Base-by-base conservation (phyloP, 1,140 invertebrate species). In the Papilio xuthus region DNA sequence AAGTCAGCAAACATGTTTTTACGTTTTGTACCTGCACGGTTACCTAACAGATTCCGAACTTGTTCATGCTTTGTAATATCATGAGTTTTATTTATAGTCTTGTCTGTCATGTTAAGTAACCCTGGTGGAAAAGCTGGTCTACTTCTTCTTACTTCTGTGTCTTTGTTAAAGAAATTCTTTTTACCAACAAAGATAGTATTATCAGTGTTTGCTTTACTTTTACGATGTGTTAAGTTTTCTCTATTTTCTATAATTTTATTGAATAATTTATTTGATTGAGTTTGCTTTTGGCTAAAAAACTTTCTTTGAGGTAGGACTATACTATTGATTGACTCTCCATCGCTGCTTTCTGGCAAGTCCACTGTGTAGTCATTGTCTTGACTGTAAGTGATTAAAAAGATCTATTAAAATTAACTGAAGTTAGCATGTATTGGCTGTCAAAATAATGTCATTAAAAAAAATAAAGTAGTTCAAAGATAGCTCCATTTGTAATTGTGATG, bases 1-100 rank as follows among this genome's bases (percentile, higher is more conserved):
- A 94, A 94, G 56, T 91, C 88, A 28, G 88, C 83, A 84, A 90
- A 92, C 84, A 88, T 89, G 71, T 92, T 92, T 77, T 92, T 93
- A 12, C 88, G 81, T 82, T 92, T 94, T 7, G 74, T 84, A 3
- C 81, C 84, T 12, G 80, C 82, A 77, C 81, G 77, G 75, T 89
- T 89, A 6, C 89, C 87, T 82, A 93, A 93, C 3, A 93, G 81
- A 81, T 81, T 90, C 50, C 84, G 86, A n/a, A 85, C 84, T 82
- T 87, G 85, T 3, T 78, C 81, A 79, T 86, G 82, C 18, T 81
- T 71, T 76, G 85, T 85, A 72, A 73, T 76, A 78, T 89, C 86
- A 74, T 84, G 87, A 56, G 86, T 90, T 82, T 90, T 92, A 80
- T 91, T 88, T 20, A 26, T 44, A 32, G 90, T 89, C 86, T 89